Evolutionary conservation across 2,797 vertebrate species (phyloP).

Genomic region (Falco berigora): DNA sequence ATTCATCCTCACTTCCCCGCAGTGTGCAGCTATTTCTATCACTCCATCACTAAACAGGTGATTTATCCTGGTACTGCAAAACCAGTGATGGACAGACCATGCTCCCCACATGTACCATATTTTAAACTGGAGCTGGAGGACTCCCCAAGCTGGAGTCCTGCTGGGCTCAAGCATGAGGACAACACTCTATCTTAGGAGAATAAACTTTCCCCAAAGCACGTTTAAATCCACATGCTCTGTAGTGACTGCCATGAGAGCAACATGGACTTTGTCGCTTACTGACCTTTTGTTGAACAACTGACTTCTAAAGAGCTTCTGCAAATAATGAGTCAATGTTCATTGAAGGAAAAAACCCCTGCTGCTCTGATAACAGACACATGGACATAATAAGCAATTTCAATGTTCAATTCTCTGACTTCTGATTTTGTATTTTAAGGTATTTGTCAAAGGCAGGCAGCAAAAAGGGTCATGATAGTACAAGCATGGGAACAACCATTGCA

Average conservation of each 20-base stretch:
- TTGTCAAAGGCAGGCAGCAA: not conserved
- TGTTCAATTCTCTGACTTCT: not conserved
- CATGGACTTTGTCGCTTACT: not conserved
- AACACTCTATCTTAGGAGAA: not conserved
- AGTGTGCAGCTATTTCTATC: not conserved
- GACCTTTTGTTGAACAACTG: not conserved
- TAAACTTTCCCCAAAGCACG: not conserved
- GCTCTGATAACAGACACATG: not conserved
- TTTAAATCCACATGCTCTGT: not conserved
- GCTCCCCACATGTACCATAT: accelerated
- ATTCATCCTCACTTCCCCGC: not conserved
- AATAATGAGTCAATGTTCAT: constrained; percentile 19
- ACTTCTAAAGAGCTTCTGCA: not conserved
- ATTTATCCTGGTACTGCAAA: not conserved
- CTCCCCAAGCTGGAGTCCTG: not conserved
- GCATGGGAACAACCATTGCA: not conserved
- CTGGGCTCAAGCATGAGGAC: not conserved
- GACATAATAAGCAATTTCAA: not conserved
- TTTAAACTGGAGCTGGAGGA: not conserved
- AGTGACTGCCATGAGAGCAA: not conserved
- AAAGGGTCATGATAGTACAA: not conserved
- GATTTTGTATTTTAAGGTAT: not conserved
- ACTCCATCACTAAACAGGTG: not conserved
- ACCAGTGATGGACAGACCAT: accelerated
- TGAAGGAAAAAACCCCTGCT: not conserved